Base-by-base conservation (phyloP, 2,113 vertebrate genomes). In the Eudorcas thomsonii region DNA sequence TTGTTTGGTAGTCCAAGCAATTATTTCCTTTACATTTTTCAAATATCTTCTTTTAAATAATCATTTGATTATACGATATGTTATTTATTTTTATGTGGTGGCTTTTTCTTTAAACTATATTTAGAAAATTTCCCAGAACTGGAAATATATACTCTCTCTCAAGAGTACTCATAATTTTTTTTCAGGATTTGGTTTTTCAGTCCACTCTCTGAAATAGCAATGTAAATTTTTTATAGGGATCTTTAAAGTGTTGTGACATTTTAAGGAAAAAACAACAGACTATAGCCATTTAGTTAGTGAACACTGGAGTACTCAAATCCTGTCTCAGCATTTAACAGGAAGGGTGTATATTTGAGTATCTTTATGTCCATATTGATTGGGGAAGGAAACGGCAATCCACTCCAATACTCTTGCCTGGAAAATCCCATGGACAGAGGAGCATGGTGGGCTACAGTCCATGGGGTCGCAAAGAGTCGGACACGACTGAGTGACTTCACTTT, bases 31-130 rank as follows among this genome's bases (percentile, higher is more conserved):
- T 97, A 62, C 9, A 17, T 94, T 89, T 54, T 83, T 71, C 43
- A 95, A 92, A 52, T 64, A 2, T 89, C 50, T 82, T 94, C 36
- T 62, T 96, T 67, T 43, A 80, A 84, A 67, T 60, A 48, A 57
- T 80, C 13, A 92, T 81, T 91, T 92, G 45, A 64, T 59, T 94
- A 23, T 28, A 55, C 26, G 23, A 80, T 89, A 48, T 23, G 2
- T 90, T 90, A 48, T 97, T 90, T 90, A 48, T 97, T 98, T 93
- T 43, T 77, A 89, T 91, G n/a, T 96, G 83, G 8, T 83, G 50
- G 25, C 30, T 86, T 62, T 94, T 87, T 93, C 88, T 87, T 96
- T 90, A 96, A 62, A 36, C 54, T 90, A 2, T 88, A 16, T 91
- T 94, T 91, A 90, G 81, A 97, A 91, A 84, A 36, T 50, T 88